phyloP scores from a whole-genome alignment of 1,140 invertebrate genomes.

The Drosophila truncata region DNA sequence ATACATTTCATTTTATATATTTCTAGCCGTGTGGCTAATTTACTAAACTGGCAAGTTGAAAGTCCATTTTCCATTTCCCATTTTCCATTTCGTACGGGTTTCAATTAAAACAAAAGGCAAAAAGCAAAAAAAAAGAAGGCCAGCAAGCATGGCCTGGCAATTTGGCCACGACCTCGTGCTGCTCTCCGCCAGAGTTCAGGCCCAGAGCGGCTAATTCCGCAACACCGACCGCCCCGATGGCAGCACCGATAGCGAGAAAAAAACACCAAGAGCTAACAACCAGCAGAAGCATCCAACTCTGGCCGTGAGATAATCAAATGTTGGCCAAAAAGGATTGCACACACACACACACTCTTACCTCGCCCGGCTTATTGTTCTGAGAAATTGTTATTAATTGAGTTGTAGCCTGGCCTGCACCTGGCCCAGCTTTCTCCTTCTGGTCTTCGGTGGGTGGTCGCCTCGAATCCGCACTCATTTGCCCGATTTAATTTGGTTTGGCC shows the following conservation, averaged over 20 bases:
- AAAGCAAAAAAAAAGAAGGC: conserved; percentile 27
- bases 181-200: conserved; percentile 62
- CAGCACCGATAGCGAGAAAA: conserved; percentile 57
- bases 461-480: conserved; percentile 52
- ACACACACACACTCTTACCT: conserved; percentile 26
- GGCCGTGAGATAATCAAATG: conserved; percentile 73
- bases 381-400: conserved; percentile 84
- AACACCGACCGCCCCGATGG: conserved; percentile 64
- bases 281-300: conserved; percentile 28
- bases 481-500: conserved; percentile 69
- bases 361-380: conserved; percentile 68
- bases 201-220: conserved; percentile 66
- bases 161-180: conserved; percentile 66
- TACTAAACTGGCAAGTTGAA: conserved; percentile 55
- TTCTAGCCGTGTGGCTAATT: conserved; percentile 55
- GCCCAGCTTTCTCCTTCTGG: conserved; percentile 18
- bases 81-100: conserved; percentile 76
- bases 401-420: conserved; percentile 41
- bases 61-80: conserved; percentile 66
- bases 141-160: conserved; percentile 50
- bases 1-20: too few relatives aligned
- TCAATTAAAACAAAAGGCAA: conserved; percentile 73
- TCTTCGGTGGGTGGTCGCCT: conserved; percentile 65
- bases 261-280: conserved; percentile 9
- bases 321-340: conserved; percentile 46